Evolutionary conservation across 2,888 invertebrate species (phyloP).

Genomic region (Eristalis arbustorum): DNA sequence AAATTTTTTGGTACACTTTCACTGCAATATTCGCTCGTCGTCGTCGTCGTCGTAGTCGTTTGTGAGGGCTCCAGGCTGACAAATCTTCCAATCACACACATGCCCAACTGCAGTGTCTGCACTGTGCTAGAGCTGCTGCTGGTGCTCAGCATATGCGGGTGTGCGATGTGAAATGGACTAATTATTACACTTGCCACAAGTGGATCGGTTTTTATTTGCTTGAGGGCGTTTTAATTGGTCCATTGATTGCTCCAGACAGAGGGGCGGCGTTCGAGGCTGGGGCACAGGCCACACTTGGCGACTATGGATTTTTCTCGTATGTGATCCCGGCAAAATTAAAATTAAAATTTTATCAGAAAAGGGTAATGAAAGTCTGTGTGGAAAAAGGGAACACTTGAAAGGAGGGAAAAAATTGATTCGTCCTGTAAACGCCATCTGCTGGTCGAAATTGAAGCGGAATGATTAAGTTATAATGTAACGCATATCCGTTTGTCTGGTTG

Average conservation of each 20-base stretch:
- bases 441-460: slow-evolving; percentile 3
- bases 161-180: slow-evolving; percentile 55
- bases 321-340: slow-evolving; percentile 36
- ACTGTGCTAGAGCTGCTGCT: background rate
- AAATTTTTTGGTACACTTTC: slow-evolving; percentile 44
- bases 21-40: background rate
- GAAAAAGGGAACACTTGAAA: slow-evolving; percentile 10
- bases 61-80: slow-evolving; percentile 2
- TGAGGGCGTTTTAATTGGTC: slow-evolving; percentile 61
- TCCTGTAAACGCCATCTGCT: slow-evolving; percentile 54
- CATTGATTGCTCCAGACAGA: slow-evolving; percentile 46
- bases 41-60: too few relatives aligned
- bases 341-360: slow-evolving; percentile 60
- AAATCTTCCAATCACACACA: slow-evolving; percentile 7
- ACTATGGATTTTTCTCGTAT: background rate
- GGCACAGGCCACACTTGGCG: background rate
- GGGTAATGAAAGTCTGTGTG: slow-evolving; percentile 17
- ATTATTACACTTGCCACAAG: slow-evolving; percentile 68
- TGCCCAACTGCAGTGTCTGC: background rate
- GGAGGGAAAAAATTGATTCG: slow-evolving; percentile 44
- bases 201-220: slow-evolving; percentile 66
- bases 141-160: slow-evolving; percentile 12
- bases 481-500: background rate
- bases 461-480: slow-evolving; percentile 32
- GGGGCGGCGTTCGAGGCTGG: background rate